Conservation (phyloP, 92 coral and sea anemone species). For the Metridium senile region DNA sequence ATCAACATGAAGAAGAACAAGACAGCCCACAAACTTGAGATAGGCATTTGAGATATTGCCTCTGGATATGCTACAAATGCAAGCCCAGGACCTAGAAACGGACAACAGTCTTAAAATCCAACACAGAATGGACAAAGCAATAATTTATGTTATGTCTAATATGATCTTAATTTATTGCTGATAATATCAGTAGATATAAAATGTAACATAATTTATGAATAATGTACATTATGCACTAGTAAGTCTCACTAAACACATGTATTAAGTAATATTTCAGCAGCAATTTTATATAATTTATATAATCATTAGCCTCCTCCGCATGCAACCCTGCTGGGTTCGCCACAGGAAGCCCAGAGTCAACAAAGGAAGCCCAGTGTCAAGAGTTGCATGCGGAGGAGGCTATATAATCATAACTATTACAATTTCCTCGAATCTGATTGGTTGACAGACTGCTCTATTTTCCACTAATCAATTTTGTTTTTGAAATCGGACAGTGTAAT, state of each 20-base stretch:
- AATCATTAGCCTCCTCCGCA: background rate
- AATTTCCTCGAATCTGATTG: too few species aligned
- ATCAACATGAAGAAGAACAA: slow-evolving; percentile 67
- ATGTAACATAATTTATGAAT: too few species aligned
- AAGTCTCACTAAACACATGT: background rate
- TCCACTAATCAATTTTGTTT: too few species aligned
- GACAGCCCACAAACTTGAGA: slow-evolving; percentile 65
- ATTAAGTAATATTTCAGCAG: background rate
- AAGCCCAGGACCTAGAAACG: slow-evolving; percentile 57
- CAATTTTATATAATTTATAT: background rate
- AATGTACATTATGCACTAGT: background rate
- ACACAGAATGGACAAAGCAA: background rate
- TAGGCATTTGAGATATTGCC: slow-evolving; percentile 62
- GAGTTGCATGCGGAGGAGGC: too few species aligned
- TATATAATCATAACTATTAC: too few species aligned
- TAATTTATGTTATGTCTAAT: background rate
- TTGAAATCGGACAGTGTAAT: too few species aligned
- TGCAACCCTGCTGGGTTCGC: background rate
- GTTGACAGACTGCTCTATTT: too few species aligned
- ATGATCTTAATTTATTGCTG: background rate
- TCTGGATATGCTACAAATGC: slow-evolving; percentile 68
- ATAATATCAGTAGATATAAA: background rate
- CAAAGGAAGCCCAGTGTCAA: too few species aligned
- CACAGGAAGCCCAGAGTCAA: background rate
- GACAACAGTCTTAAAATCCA: too few species aligned